Conservation (phyloP, 2,797 vertebrate species). For the Pygocentrus nattereri region DNA sequence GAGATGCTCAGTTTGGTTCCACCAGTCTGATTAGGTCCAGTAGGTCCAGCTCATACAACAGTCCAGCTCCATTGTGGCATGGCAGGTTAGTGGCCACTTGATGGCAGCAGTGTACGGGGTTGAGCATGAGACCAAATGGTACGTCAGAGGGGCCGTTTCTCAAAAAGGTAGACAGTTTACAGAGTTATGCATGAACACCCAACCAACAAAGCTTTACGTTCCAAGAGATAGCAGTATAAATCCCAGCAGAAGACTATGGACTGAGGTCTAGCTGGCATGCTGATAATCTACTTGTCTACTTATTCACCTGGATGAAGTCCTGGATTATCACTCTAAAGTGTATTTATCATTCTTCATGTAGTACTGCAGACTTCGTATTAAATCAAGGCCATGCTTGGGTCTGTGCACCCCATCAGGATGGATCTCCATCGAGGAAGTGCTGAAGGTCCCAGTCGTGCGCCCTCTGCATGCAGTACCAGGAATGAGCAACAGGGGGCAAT, state of each 20-base stretch:
- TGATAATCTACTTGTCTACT: background rate
- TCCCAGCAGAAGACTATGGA: too few species aligned
- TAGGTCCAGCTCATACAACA: background rate
- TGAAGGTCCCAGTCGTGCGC: background rate
- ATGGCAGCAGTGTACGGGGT: background rate
- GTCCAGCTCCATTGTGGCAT: background rate
- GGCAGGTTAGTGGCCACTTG: background rate
- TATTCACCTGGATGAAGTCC: background rate
- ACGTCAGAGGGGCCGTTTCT: background rate
- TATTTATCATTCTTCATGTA: background rate
- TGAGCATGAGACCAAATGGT: background rate
- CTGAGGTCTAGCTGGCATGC: too few species aligned
- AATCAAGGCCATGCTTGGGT: background rate
- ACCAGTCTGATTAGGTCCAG: background rate
- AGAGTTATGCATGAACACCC: background rate
- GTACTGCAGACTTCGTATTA: background rate
- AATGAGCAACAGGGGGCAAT: slow-evolving; percentile 35
- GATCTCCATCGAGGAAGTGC: background rate
- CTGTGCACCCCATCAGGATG: background rate
- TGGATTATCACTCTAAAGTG: background rate
- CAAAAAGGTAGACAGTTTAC: background rate
- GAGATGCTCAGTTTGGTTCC: background rate
- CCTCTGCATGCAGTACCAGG: background rate
- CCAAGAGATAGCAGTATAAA: too few species aligned
- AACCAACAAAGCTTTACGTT: too few species aligned